phyloP scores from a whole-genome alignment of 2,888 invertebrate species.

The Tenthredo scrophulariae region DNA sequence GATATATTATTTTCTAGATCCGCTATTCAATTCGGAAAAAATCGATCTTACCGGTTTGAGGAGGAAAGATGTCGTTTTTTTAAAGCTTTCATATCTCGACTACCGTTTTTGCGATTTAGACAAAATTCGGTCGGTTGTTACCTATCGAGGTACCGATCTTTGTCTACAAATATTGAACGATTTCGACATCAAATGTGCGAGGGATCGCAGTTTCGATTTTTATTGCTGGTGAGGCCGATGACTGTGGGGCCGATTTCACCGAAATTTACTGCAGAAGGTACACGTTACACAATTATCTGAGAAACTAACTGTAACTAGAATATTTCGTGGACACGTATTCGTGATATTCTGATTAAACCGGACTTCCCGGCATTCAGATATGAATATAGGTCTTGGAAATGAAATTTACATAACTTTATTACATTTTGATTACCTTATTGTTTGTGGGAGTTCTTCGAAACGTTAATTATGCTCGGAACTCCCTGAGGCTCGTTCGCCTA shows the following conservation, averaged over 20 bases:
- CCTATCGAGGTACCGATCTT: too few species aligned
- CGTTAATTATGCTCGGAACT: constrained; percentile 12
- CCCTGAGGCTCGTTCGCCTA: neutral
- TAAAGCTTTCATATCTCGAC: too few species aligned
- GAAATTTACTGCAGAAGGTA: neutral
- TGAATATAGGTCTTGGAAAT: neutral
- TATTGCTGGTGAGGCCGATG: neutral
- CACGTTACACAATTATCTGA: too few species aligned
- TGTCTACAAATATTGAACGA: too few species aligned
- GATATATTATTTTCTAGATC: too few species aligned
- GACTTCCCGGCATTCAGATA: neutral
- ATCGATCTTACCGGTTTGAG: too few species aligned
- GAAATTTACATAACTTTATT: neutral
- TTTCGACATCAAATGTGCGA: neutral
- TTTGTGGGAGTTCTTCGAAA: neutral
- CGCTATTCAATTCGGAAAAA: too few species aligned
- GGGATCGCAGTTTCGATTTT: neutral
- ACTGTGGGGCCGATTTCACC: neutral
- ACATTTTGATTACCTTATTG: neutral
- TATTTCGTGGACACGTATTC: neutral
- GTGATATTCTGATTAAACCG: neutral
- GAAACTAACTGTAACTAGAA: neutral
- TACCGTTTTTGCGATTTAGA: neutral
- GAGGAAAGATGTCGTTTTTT: too few species aligned
- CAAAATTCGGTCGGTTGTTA: too few species aligned